Conservation (phyloP, 2,113 vertebrate species). For the Solea solea region DNA sequence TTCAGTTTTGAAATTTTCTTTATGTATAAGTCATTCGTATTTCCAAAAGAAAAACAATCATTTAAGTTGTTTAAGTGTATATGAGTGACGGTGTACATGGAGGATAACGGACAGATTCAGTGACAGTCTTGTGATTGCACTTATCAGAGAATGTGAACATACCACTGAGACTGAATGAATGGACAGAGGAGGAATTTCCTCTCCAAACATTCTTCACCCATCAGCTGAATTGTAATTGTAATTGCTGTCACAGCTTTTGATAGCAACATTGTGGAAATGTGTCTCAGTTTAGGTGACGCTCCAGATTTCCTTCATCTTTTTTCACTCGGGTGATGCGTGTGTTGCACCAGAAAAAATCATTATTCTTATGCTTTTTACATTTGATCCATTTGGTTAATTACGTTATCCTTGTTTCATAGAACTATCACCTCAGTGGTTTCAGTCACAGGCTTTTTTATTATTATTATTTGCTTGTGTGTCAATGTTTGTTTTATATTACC, state of each 20-base stretch:
- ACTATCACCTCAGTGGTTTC: not conserved
- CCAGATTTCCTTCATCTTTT: too few relatives aligned
- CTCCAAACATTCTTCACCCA: slow-evolving; percentile 39
- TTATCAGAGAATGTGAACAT: slow-evolving; percentile 47
- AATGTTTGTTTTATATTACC: slow-evolving; percentile 31
- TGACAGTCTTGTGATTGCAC: slow-evolving; percentile 62
- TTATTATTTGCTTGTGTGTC: slow-evolving; percentile 29
- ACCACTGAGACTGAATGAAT: slow-evolving; percentile 38
- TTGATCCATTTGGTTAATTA: too few relatives aligned
- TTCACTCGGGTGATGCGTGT: too few relatives aligned
- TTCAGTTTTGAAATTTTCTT: not conserved
- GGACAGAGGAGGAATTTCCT: slow-evolving; percentile 38
- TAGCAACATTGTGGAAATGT: too few relatives aligned
- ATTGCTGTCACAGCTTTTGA: too few relatives aligned
- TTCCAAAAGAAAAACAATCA: not conserved
- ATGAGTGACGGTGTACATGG: not conserved
- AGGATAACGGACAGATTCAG: not conserved
- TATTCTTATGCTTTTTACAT: too few relatives aligned
- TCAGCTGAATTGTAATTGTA: slow-evolving; percentile 22
- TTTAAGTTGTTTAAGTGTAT: slow-evolving; percentile 2
- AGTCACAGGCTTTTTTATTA: slow-evolving; percentile 13
- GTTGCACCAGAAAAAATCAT: too few relatives aligned
- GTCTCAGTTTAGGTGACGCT: too few relatives aligned
- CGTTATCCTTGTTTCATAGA: not conserved
- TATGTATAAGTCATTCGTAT: not conserved